Conservation (phyloP, 2,797 vertebrate genomes). For the Diceros bicornis region DNA sequence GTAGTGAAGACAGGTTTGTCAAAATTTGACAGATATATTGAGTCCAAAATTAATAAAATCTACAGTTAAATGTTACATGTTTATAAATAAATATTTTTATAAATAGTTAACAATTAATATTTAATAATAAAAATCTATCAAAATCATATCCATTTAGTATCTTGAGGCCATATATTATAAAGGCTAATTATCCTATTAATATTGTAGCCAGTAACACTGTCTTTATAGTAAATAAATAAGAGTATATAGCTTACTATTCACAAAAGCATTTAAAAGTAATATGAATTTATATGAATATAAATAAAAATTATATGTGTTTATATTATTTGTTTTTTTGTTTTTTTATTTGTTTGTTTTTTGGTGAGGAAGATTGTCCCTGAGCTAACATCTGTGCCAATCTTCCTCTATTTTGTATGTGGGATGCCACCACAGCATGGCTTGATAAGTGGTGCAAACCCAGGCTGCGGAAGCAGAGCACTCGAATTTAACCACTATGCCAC, state of each 20-base stretch:
- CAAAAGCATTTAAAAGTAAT: not conserved
- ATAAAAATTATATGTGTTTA: not conserved
- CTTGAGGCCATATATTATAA: not conserved
- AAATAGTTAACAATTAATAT: not conserved
- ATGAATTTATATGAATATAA: not conserved
- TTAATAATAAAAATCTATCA: conserved; percentile 38
- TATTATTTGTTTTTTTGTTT: not conserved
- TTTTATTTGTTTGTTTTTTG: not conserved
- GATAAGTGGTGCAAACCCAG: too few species aligned
- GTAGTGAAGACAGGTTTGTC: not conserved
- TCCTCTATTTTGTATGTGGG: too few species aligned
- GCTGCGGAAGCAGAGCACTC: too few species aligned
- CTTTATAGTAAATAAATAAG: not conserved
- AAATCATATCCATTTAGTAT: not conserved
- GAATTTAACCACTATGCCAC: too few species aligned
- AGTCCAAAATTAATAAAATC: conserved; percentile 55
- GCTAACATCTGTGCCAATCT: too few species aligned
- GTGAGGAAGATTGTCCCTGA: too few species aligned
- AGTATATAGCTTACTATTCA: not conserved
- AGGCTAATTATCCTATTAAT: not conserved
- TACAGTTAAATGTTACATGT: not conserved
- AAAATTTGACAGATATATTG: conserved; percentile 27
- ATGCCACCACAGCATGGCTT: too few species aligned
- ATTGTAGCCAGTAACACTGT: not conserved
- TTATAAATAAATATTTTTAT: not conserved